Base-by-base conservation (phyloP, 2,113 vertebrate species). In the Xenopus laevis region DNA sequence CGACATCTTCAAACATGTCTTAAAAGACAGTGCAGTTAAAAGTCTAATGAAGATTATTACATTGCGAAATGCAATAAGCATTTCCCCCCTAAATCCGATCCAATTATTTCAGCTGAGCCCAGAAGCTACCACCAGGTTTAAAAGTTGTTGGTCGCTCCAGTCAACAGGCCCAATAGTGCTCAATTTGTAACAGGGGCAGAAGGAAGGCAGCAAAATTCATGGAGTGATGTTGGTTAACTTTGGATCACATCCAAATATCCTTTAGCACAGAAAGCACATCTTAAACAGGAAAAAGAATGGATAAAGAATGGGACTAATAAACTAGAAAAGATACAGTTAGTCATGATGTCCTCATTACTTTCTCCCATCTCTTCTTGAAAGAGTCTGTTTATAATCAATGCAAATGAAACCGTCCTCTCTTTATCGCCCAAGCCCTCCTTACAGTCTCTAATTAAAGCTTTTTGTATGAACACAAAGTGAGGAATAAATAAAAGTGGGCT, bases 391-490 rank as follows among this genome's bases (percentile, higher is more conserved):
- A 80, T 86, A 89, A 90, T 89, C 88, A 85, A 83, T 89, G 89
- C 79, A 82, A 91, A 90, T 91, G 86, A 90, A 91, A 84, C 87
- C 86, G 83, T 89, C 89, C 87, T 84, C 86, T 86, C 88, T 83
- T 87, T 91, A 89, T 89, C 91, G 87, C 92, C 90, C 90, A 91
- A 89, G 91, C 90, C 87, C 87, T 87, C 90, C 93, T 92, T 87
- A 90, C 90, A 87, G 87, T 92, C 91, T 88, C 91, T 92, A 91
- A 93, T 92, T 92, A 92, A 89, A 92, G 87, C 83, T 85, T 94
- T 40, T 95, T 93, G 92, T 94, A 91, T 91, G 92, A 93, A 89
- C 87, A 92, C 88, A 89, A 87, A 92, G 90, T 93, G 92, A 94
- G 93, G 93, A 93, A 91, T 89, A 87, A 84, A 82, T 83, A 89